Percentiles rank a stretch among this genome's conserved stretches.
Conservation (phyloP, 1,140 invertebrate genomes). For the Adelges cooleyi region DNA sequence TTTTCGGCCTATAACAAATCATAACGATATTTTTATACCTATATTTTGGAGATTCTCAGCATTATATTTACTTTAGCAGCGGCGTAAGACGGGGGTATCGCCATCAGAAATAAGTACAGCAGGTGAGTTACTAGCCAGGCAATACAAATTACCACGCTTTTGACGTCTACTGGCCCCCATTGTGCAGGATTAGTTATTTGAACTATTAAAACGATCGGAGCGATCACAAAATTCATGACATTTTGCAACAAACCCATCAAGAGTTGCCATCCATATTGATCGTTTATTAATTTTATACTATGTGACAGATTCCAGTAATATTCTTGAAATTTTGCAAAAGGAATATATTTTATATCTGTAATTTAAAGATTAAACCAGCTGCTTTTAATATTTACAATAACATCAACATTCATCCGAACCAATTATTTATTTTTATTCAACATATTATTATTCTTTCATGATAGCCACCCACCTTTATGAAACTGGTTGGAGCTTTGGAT, state of each 20-base stretch:
- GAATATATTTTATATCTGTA: neutral
- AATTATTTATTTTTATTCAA: no score
- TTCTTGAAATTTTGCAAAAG: constrained; percentile 19
- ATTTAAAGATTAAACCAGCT: no score
- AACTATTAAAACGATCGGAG: constrained; percentile 31
- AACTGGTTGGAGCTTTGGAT: no score
- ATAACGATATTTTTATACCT: no score
- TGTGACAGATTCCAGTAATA: constrained; percentile 31
- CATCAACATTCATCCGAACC: no score
- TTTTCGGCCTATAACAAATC: no score
- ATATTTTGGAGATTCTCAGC: no score
- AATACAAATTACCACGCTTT: constrained; percentile 30
- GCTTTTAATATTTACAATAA: no score
- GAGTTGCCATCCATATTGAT: constrained; percentile 30
- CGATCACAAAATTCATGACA: constrained; percentile 30
- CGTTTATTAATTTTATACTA: constrained; percentile 29
- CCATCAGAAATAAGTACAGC: constrained; percentile 27
- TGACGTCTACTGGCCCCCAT: constrained; percentile 29
- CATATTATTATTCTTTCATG: no score
- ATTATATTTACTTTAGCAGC: constrained; percentile 28
- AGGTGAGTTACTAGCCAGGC: constrained; percentile 31
- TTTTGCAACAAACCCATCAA: constrained; percentile 28
- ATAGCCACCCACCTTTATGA: no score
- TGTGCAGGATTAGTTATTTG: constrained; percentile 30
- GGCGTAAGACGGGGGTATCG: constrained; percentile 26